Conservation (phyloP, 2,888 invertebrate species). For the Diabrotica balteata region DNA sequence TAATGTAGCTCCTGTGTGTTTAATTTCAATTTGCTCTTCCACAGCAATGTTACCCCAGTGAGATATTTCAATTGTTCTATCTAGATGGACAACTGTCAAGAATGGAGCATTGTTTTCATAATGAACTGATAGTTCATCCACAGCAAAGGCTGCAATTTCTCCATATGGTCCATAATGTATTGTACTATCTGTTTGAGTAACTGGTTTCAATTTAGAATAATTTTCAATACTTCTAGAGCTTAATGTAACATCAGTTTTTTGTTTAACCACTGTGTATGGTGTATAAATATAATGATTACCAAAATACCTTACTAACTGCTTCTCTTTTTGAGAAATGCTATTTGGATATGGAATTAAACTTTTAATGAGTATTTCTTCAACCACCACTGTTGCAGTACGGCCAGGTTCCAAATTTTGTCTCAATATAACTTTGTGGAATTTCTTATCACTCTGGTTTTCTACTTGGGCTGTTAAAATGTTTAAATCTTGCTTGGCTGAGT, state of each 20-base stretch:
- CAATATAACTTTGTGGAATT: conserved; percentile 58
- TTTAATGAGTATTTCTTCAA: conserved; percentile 81
- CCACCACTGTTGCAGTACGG: conserved; percentile 66
- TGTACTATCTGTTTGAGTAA: conserved; percentile 77
- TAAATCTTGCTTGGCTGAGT: conserved; percentile 67
- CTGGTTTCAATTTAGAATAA: conserved; percentile 83
- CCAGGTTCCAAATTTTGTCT: conserved; percentile 68
- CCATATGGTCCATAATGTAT: conserved; percentile 90
- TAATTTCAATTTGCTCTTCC: conserved; percentile 91
- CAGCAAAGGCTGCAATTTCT: conserved; percentile 68
- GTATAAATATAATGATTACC: conserved; percentile 86
- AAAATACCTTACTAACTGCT: conserved; percentile 87
- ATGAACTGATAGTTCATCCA: conserved; percentile 78
- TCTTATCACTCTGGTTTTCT: conserved; percentile 59
- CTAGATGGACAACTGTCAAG: conserved; percentile 84
- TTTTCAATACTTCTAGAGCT: conserved; percentile 82
- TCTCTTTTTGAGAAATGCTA: conserved; percentile 90
- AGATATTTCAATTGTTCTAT: conserved; percentile 88
- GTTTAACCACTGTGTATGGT: conserved; percentile 80
- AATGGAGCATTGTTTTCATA: conserved; percentile 97
- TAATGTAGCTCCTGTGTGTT: conserved; percentile 90
- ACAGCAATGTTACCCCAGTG: conserved; percentile 99
- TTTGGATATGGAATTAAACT: conserved; percentile 84
- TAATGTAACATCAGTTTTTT: conserved; percentile 76
- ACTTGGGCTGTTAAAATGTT: conserved; percentile 59